phyloP scores from a whole-genome alignment of 2,113 vertebrate genomes.

The Ciconia maguari region DNA sequence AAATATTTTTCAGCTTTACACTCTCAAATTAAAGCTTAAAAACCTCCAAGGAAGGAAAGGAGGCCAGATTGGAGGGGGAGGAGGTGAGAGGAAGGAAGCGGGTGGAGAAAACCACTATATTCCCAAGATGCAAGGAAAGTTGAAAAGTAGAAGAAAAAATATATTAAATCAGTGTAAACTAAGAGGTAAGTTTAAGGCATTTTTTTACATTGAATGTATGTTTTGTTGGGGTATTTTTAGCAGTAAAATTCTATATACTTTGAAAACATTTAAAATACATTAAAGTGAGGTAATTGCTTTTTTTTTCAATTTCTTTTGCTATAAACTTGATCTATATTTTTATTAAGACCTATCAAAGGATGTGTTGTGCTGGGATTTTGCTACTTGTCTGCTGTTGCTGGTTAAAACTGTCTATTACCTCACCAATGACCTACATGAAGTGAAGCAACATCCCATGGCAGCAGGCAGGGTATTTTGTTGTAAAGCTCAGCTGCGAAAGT shows the following conservation, averaged over 20 bases:
- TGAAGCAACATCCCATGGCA: slow-evolving; percentile 29
- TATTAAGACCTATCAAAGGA: slow-evolving; percentile 2
- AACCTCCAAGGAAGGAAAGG: slow-evolving; percentile 67
- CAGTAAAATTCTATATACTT: slow-evolving; percentile 29
- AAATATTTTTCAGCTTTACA: slow-evolving; percentile 72
- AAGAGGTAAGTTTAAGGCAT: slow-evolving; percentile 67
- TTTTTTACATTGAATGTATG: slow-evolving; percentile 63
- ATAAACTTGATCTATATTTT: slow-evolving; percentile 20
- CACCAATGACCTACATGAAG: slow-evolving; percentile 36
- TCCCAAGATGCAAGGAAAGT: slow-evolving; percentile 68
- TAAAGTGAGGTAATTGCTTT: slow-evolving; percentile 31
- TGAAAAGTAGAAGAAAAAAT: slow-evolving; percentile 69
- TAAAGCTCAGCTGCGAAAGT: slow-evolving; percentile 5
- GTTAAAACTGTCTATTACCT: slow-evolving; percentile 20
- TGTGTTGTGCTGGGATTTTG: slow-evolving; percentile 33
- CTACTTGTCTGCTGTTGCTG: slow-evolving; percentile 23
- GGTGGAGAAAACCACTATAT: slow-evolving; percentile 67
- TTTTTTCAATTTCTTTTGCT: not conserved
- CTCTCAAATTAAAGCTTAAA: slow-evolving; percentile 71
- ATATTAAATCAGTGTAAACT: slow-evolving; percentile 69
- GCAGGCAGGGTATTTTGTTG: slow-evolving; percentile 23
- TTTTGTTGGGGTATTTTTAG: slow-evolving; percentile 39
- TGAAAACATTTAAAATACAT: not conserved
- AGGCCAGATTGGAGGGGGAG: slow-evolving; percentile 69
- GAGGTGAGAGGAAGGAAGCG: slow-evolving; percentile 66